These are phyloP conservation scores for Sparus aurata DNA, from an alignment of 2,797 vertebrate genomes.

Conservation along the genomic window DNA sequence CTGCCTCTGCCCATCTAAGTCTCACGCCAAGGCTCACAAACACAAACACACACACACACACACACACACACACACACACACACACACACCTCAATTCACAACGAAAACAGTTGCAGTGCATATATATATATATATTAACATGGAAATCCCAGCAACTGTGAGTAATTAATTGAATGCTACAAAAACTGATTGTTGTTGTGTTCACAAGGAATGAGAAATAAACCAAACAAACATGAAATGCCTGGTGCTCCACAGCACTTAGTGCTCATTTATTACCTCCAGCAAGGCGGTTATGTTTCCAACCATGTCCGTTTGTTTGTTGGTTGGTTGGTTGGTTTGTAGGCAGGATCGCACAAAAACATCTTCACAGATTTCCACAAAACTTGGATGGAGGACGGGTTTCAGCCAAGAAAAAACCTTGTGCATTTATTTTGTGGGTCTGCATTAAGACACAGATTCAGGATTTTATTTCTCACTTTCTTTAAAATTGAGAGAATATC, in stretches of 20 bases:
- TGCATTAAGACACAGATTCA: no score
- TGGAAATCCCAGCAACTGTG: constrained; percentile 35
- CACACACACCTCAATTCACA: constrained; percentile 18
- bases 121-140: constrained; percentile 27
- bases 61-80: neutral
- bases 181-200: neutral
- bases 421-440: no score
- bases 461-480: no score
- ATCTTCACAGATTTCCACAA: no score
- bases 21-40: constrained; percentile 47
- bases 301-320: no score
- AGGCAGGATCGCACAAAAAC: no score
- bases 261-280: neutral
- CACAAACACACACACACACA: constrained; percentile 26
- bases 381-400: no score
- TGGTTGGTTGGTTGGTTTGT: no score
- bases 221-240: constrained; percentile 10
- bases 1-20: constrained; percentile 76
- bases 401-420: no score
- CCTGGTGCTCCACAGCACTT: constrained; percentile 11
- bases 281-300: no score
- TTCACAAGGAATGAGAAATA: neutral
- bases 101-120: constrained; percentile 43
- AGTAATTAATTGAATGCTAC: constrained; percentile 38
- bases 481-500: no score